Percentiles rank a stretch among this genome's conserved stretches.
Conservation (phyloP, 92 coral and sea anemone genomes). For the Muricea muricata region DNA sequence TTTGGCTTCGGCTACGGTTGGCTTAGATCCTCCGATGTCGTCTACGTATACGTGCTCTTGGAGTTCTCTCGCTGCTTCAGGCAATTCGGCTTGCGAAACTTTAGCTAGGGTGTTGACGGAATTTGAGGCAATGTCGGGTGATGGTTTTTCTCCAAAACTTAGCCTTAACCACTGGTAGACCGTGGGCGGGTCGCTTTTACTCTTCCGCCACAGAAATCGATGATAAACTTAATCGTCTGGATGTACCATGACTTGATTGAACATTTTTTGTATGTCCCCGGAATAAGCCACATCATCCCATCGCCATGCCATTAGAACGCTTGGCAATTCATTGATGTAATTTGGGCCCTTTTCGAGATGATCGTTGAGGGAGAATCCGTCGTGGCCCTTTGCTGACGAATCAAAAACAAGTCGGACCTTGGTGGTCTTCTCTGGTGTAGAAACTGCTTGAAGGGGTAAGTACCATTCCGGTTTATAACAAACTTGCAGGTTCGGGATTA, state of each 20-base stretch:
- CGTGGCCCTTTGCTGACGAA: conserved; percentile 35
- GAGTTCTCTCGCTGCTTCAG: conserved; percentile 55
- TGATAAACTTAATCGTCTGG: conserved; percentile 49
- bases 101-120: conserved; percentile 64
- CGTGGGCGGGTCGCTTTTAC: conserved; percentile 34
- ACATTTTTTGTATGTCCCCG: conserved; percentile 44
- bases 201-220: conserved; percentile 47
- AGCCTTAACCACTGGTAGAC: conserved; percentile 52
- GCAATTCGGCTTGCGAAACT: conserved; percentile 47
- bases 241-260: conserved; percentile 45
- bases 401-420: conserved; percentile 49
- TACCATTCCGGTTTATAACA: conserved; percentile 54
- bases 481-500: too few relatives aligned
- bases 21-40: conserved; percentile 29
- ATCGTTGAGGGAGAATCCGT: conserved; percentile 42
- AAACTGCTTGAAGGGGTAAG: conserved; percentile 48
- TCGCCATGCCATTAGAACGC: conserved; percentile 42
- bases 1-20: conserved; percentile 5
- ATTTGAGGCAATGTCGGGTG: conserved; percentile 40
- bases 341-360: conserved; percentile 52
- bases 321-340: conserved; percentile 25
- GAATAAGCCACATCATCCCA: conserved; percentile 45
- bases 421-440: conserved; percentile 47
- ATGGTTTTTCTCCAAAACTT: conserved; percentile 51
- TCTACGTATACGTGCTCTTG: conserved; percentile 25